Conservation (phyloP, 64 coral and sea anemone genomes). For the Dendrophyllia cribrosa region DNA sequence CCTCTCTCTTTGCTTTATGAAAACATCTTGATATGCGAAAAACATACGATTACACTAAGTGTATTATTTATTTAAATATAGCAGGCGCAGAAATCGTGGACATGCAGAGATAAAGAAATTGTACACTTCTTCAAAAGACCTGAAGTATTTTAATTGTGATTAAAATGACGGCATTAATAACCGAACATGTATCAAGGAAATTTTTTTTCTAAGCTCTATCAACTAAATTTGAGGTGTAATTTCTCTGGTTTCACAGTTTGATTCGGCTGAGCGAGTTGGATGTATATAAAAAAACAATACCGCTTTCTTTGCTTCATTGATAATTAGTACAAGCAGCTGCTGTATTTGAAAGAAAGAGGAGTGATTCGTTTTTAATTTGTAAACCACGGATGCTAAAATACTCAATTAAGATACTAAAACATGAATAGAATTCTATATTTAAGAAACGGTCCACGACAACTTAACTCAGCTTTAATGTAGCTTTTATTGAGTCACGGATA, state of each 20-base stretch:
- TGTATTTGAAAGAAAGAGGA: not conserved
- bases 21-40: conserved; percentile 7
- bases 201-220: no score
- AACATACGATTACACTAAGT: not conserved
- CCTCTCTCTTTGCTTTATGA: not conserved
- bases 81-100: not conserved
- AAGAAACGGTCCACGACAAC: not conserved
- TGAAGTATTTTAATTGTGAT: not conserved
- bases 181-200: no score
- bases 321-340: conserved; percentile 29
- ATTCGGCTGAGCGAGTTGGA: not conserved
- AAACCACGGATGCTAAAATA: not conserved
- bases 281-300: not conserved
- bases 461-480: not conserved
- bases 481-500: not conserved
- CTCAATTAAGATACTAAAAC: conserved; percentile 11
- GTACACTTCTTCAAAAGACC: not conserved
- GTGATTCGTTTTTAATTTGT: conserved; percentile 22
- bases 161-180: no score
- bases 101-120: not conserved
- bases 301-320: conserved; percentile 4
- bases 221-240: no score
- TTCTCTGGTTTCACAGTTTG: no score
- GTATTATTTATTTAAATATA: not conserved
- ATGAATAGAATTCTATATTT: not conserved